A percentile compares a stretch with the other conserved stretches of the same genome.
These are phyloP conservation scores for Butorides virescens DNA, from an alignment of 2,113 vertebrate genomes.

Conservation along the genomic window DNA sequence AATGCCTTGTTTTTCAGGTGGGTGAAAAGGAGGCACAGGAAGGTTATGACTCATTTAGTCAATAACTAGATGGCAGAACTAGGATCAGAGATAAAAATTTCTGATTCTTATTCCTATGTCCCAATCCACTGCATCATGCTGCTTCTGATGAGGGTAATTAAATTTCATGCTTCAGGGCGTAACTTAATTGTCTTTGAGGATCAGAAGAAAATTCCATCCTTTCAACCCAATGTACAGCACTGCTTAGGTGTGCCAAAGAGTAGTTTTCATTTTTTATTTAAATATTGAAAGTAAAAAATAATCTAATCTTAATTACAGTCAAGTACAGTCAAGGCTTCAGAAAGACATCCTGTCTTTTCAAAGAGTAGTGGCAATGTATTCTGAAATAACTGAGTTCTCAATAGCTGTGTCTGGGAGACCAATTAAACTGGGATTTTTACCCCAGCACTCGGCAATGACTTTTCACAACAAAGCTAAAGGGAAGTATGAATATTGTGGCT, in stretches of 20 bases:
- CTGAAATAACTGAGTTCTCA: slow-evolving; percentile 57
- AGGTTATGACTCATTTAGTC: neutral
- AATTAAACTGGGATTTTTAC: slow-evolving; percentile 66
- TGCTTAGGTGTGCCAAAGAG: neutral
- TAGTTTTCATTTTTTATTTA: neutral
- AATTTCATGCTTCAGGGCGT: slow-evolving; percentile 24
- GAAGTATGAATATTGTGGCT: neutral
- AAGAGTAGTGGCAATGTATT: neutral
- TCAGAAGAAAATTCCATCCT: slow-evolving; percentile 9
- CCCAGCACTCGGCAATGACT: slow-evolving; percentile 47
- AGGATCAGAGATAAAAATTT: neutral
- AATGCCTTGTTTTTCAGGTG: neutral
- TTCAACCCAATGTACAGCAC: neutral
- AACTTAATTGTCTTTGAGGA: slow-evolving; percentile 52
- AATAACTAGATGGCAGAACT: neutral
- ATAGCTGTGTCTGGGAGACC: slow-evolving; percentile 32
- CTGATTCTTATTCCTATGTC: neutral
- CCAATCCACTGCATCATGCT: neutral
- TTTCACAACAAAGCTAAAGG: slow-evolving; percentile 19
- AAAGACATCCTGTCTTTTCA: slow-evolving; percentile 13
- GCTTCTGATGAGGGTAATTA: slow-evolving; percentile 50
- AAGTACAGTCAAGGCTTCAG: neutral
- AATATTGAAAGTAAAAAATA: slow-evolving; percentile 5
- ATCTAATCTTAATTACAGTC: slow-evolving; percentile 11
- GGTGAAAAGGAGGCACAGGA: neutral